phyloP scores from a whole-genome alignment of 2,113 vertebrate species.

The Malurus melanocephalus region DNA sequence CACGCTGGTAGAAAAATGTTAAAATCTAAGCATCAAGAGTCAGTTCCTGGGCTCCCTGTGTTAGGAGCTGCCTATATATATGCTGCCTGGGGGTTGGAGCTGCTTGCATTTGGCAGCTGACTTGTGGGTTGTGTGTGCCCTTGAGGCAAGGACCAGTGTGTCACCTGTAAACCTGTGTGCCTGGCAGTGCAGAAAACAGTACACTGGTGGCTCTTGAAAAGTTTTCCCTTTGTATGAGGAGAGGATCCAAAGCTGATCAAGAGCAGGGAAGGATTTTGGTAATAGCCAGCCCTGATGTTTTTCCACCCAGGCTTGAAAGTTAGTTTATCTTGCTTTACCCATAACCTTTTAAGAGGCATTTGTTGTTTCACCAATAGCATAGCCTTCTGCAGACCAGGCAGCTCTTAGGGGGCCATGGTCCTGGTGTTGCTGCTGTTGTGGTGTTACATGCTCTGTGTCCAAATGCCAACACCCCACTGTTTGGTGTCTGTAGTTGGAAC shows the following conservation, averaged over 20 bases:
- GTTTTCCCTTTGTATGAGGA: neutral
- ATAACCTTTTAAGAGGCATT: neutral
- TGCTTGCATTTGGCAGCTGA: neutral
- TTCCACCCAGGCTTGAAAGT: neutral
- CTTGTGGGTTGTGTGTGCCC: neutral
- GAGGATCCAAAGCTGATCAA: neutral
- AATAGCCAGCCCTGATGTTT: neutral
- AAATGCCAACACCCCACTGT: neutral
- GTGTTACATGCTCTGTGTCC: neutral
- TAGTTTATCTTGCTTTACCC: neutral
- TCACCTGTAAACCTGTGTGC: neutral
- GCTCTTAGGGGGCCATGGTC: neutral
- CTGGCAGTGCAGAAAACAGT: neutral
- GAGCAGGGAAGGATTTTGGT: neutral
- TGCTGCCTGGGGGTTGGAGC: neutral
- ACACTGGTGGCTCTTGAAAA: neutral
- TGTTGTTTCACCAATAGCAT: neutral
- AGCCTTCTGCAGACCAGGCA: neutral
- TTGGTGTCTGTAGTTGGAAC: neutral
- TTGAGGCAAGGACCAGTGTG: neutral
- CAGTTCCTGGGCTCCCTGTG: rapidly evolving
- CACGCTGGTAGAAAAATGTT: neutral
- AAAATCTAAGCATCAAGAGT: neutral
- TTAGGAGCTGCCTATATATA: neutral
- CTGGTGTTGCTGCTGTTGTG: neutral